Base-by-base conservation (phyloP, 2,888 invertebrate genomes). In the Tetranychus piercei region DNA sequence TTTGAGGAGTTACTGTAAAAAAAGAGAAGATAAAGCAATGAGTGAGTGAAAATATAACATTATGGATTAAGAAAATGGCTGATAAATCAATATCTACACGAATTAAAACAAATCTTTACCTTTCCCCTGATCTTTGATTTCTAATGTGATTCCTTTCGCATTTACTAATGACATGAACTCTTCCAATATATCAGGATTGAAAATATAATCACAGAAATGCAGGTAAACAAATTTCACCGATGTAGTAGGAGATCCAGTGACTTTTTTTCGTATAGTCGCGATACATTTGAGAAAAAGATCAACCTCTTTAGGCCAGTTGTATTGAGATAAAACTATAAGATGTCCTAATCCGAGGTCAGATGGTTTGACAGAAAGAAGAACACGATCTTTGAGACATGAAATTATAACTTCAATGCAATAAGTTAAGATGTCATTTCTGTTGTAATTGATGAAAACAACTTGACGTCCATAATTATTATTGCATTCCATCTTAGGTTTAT, bases 111-210 rank as follows among this genome's bases (percentile, higher is more conserved):
- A 1, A 18, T 66, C 11, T 34, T 66, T 66, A 66, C 66, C 18
- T 66, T 18, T 18, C 18, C n/a, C 66, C 20, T 69, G 69, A 23
- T 69, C 69, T 64, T 73, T 64, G 4, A 73, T 20, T 65, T 73
- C 64, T 9, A 73, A n/a, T 64, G 18, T 73, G 64, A 22, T 64
- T 64, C 43, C 65, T 18, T 64, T 34, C 18, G 64, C 44, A 44
- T 43, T 71, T 15, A 74, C 72, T 7, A 76, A 65, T 22, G 66
- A 22, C 75, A 73, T 75, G 55, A 77, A 75, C 23, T 76, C 77
- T 74, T 77, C 77, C 11, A 77, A 71, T 7, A 77, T 75, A 71
- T 76, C 76, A 8, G 76, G 72, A 65, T 74, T 77, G 22, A 76
- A 72, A 23, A 77, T 66, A 73, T 73, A 77, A 44, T 44, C 66